Conservation (phyloP, 2,888 invertebrate genomes). For the Melanostoma scalare region DNA sequence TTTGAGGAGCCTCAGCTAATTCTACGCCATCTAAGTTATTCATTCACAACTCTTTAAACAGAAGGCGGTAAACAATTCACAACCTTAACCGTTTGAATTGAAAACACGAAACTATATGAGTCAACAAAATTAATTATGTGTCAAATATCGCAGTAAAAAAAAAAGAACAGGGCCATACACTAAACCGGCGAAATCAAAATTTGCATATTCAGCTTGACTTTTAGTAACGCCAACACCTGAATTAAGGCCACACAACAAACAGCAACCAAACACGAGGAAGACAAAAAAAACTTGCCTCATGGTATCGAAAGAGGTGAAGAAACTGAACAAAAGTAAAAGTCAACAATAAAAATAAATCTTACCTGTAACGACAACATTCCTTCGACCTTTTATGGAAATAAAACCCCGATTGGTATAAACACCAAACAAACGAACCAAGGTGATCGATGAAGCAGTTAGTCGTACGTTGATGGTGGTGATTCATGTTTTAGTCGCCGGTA, state of each 20-base stretch:
- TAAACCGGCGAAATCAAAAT: constrained; percentile 1
- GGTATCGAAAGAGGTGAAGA: constrained; percentile 34
- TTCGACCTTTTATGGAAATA: constrained; percentile 49
- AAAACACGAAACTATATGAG: neutral
- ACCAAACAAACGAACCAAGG: constrained; percentile 11
- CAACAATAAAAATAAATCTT: constrained; percentile 32
- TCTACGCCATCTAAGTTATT: no score
- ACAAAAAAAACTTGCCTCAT: neutral
- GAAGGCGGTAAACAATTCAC: neutral
- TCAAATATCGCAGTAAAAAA: constrained; percentile 16
- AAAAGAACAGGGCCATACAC: neutral
- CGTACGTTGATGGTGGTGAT: constrained; percentile 23
- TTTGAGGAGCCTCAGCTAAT: no score
- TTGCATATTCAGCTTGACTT: constrained; percentile 26
- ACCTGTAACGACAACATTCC: constrained; percentile 54
- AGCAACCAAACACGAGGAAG: constrained; percentile 24
- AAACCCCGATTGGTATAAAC: constrained; percentile 3
- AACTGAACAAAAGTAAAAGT: constrained; percentile 59
- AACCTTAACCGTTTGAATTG: neutral
- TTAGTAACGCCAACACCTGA: constrained; percentile 32
- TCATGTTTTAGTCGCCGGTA: constrained; percentile 26
- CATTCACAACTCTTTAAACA: no score
- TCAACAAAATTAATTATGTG: constrained; percentile 22
- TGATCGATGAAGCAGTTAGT: constrained; percentile 39
- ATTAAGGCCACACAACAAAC: constrained; percentile 20